A percentile compares a stretch with the other conserved stretches of the same genome.
phyloP scores from a whole-genome alignment of 2,888 invertebrate genomes.

The Acrobasis repandana region DNA sequence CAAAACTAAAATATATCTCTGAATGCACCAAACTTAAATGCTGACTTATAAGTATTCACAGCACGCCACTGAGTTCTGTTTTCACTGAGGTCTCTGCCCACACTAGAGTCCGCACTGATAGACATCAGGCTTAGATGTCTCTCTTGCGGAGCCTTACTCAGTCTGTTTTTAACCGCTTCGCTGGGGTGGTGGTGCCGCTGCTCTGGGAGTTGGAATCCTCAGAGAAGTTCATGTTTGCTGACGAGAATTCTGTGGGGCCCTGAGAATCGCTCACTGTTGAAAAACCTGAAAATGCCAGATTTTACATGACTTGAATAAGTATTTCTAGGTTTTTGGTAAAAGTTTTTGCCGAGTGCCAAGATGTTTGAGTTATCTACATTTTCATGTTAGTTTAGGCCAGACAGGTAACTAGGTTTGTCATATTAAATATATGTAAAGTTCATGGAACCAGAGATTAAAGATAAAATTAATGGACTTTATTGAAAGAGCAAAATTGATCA shows the following conservation, averaged over 20 bases:
- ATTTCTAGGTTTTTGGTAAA: too few relatives aligned
- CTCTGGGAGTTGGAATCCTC: conserved; percentile 96
- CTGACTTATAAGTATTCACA: conserved; percentile 37
- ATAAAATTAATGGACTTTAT: too few relatives aligned
- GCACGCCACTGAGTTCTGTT: conserved; percentile 30
- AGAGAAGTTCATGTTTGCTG: conserved; percentile 93
- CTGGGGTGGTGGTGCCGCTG: conserved; percentile 87
- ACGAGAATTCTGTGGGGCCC: conserved; percentile 92
- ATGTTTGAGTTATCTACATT: too few relatives aligned
- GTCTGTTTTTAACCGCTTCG: conserved; percentile 91
- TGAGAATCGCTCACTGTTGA: conserved; percentile 96
- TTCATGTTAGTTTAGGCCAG: too few relatives aligned
- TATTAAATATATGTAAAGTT: too few relatives aligned
- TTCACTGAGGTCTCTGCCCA: not conserved
- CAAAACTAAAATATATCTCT: not conserved
- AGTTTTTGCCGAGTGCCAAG: too few relatives aligned
- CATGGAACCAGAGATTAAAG: too few relatives aligned
- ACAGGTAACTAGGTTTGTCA: too few relatives aligned
- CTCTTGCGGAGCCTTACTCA: conserved; percentile 55
- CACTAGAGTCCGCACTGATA: conserved; percentile 16
- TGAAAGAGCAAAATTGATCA: too few relatives aligned
- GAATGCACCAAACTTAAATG: conserved; percentile 30
- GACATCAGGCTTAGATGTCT: conserved; percentile 21
- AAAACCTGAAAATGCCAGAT: conserved; percentile 85
- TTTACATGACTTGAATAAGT: too few relatives aligned